Base-by-base conservation (phyloP, 2,113 vertebrate genomes). In the Grus americana region DNA sequence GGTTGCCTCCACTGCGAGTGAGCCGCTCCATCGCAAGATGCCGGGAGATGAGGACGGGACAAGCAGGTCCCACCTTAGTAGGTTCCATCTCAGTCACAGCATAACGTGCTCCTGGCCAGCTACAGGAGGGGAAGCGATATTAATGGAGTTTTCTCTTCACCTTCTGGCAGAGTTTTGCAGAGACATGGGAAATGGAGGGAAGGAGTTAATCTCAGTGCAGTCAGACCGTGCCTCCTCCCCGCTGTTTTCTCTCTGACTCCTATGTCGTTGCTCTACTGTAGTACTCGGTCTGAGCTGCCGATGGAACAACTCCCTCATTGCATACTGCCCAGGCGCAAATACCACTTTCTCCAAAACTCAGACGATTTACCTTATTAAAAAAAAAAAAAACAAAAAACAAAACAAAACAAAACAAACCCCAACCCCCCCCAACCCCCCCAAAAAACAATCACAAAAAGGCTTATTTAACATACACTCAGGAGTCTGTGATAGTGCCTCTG, bases 201-300 rank as follows among this genome's bases (percentile, higher is more conserved):
- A 92, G 76, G 83, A 96, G 86, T 91, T 95, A 83, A 93, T 62
- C 26, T 63, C 70, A 70, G 49, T 58, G 65, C 87, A 81, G 67
- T 44, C 70, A 78, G 65, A 2, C 46, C 7, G 1, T 76, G 83
- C 65, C 66, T 91, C 84, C 93, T 85, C 84, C 68, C 70, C 4
- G 7, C 79, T 84, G 6, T 81, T 91, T 91, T 73, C 71, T 76
- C 58, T 24, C 46, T 8, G 5, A 27, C 49, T 92, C 58, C 54
- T 19, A 3, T 44, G 76, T 73, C 47, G 44, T 80, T 40, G 30
- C 68, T 59, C 38, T 58, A 7, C 54, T 54, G 44, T 38, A 17
- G 58, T 15, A 71, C 62, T 92, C 2, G 3, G 52, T 75, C 66
- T 82, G 83, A 80, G 91, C 67, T 72, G 50, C 72, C 15, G 3